A percentile compares a stretch with the other conserved stretches of the same genome.
These are phyloP conservation scores for Patella vulgata DNA, from an alignment of 1,140 invertebrate genomes.

Conservation along the genomic window DNA sequence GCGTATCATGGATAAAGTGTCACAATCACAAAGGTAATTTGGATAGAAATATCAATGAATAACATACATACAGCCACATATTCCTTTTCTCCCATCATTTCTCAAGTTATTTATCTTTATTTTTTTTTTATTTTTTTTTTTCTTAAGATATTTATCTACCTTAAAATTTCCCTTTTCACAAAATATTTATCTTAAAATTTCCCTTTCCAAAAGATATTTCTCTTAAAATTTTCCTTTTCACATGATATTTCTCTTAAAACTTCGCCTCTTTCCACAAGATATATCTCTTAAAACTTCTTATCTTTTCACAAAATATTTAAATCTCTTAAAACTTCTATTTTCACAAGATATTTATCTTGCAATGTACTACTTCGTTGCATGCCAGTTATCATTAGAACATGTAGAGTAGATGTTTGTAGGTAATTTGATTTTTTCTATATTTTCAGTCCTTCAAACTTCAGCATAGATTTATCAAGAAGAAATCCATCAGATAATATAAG, in stretches of 20 bases:
- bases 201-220: not conserved
- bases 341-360: too few relatives aligned
- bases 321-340: too few relatives aligned
- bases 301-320: too few relatives aligned
- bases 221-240: not conserved
- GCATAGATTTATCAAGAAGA: slow-evolving; percentile 55
- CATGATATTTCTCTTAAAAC: not conserved
- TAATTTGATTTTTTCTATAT: too few relatives aligned
- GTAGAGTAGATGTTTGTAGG: too few relatives aligned
- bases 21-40: slow-evolving; percentile 45
- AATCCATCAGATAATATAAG: slow-evolving; percentile 61
- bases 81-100: not conserved
- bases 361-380: too few relatives aligned
- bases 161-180: not conserved
- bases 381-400: too few relatives aligned
- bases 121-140: not conserved
- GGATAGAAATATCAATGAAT: too few relatives aligned
- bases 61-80: not conserved
- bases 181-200: not conserved
- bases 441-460: slow-evolving; percentile 53
- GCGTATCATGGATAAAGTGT: slow-evolving; percentile 62
- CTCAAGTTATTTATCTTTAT: too few relatives aligned
- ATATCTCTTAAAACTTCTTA: too few relatives aligned
- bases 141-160: not conserved
- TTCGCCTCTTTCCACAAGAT: too few relatives aligned